A percentile compares a stretch with the other conserved stretches of the same genome.
These are phyloP conservation scores for Pterostichus niger DNA, from an alignment of 2,888 invertebrate genomes.

Conservation along the genomic window DNA sequence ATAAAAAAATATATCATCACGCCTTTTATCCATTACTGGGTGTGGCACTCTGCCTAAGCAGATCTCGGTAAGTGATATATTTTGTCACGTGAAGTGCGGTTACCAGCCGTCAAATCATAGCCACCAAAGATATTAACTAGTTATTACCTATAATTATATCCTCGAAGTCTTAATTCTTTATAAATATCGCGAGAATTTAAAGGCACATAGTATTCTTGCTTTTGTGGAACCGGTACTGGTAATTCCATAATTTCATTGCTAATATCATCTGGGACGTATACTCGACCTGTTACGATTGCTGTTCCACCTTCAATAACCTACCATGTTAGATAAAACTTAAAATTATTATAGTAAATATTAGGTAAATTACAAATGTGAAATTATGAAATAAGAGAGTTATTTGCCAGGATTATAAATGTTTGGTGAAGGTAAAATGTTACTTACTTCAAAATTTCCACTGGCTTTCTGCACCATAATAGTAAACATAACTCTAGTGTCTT, in stretches of 20 bases:
- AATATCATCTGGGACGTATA: conserved; percentile 80
- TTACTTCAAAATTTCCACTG: conserved; percentile 73
- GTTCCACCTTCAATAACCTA: conserved; percentile 84
- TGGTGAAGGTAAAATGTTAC: no score
- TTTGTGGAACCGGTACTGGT: conserved; percentile 71
- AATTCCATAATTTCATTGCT: conserved; percentile 78
- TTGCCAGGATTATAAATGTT: no score
- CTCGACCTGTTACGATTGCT: conserved; percentile 84
- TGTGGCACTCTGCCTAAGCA: no score
- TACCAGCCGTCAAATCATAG: no score
- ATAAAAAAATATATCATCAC: no score
- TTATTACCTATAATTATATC: conserved; percentile 80
- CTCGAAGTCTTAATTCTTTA: conserved; percentile 84
- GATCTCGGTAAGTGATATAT: no score
- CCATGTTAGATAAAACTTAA: conserved; percentile 65
- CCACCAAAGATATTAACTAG: no score
- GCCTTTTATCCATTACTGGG: no score
- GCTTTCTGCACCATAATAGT: conserved; percentile 71
- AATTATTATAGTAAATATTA: no score
- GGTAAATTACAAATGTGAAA: no score
- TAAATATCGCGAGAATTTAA: conserved; percentile 83
- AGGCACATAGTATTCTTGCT: conserved; percentile 75
- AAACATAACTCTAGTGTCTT: conserved; percentile 72
- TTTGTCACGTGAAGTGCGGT: no score
- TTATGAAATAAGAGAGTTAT: no score